A percentile compares a stretch with the other conserved stretches of the same genome.
Evolutionary conservation across 2,797 vertebrate genomes (phyloP).

Genomic region (Alectoris magna): DNA sequence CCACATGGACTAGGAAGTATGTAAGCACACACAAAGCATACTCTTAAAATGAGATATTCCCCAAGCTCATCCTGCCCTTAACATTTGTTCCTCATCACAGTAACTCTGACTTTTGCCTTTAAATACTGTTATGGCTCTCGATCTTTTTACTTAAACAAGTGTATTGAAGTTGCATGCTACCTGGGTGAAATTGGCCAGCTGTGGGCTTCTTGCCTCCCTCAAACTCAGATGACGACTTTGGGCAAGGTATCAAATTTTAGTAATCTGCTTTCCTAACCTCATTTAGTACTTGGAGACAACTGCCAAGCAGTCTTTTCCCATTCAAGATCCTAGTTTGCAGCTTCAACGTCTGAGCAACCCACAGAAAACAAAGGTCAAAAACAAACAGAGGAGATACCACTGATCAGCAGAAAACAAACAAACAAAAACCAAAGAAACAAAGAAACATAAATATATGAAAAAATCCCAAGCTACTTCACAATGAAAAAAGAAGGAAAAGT

Average conservation of each 20-base stretch:
- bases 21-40: neutral
- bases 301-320: neutral
- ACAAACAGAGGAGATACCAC: rapidly evolving
- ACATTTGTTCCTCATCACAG: neutral
- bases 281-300: neutral
- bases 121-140: neutral
- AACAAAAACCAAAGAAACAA: neutral
- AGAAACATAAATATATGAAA: neutral
- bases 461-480: rapidly evolving
- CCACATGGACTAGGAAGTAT: neutral
- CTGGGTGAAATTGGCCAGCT: neutral
- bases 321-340: neutral
- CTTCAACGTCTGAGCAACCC: neutral
- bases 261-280: neutral
- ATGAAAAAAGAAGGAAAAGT: neutral
- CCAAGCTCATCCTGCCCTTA: neutral
- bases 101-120: neutral
- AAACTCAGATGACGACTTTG: neutral
- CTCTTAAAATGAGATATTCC: neutral
- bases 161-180: neutral
- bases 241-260: neutral
- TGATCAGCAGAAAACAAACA: neutral
- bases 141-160: neutral
- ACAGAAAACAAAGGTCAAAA: neutral
- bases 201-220: neutral